Evolutionary conservation across 2,113 vertebrate species (phyloP).

Genomic region (Rallus limicola): DNA sequence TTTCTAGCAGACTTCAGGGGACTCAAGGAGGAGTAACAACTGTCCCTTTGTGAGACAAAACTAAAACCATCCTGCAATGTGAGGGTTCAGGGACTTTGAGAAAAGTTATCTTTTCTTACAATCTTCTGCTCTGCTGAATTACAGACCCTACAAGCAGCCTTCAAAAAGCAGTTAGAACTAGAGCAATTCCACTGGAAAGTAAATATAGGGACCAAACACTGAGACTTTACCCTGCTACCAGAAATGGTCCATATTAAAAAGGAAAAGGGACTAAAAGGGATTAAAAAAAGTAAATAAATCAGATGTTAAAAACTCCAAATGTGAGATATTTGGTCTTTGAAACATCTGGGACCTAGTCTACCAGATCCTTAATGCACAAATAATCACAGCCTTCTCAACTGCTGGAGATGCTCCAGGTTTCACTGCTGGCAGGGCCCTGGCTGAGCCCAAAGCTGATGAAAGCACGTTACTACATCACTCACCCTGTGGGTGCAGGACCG

Average conservation of each 20-base stretch:
- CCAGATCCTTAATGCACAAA: background rate
- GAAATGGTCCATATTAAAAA: background rate
- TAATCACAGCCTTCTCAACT: background rate
- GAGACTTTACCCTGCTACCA: background rate
- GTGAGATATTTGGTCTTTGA: background rate
- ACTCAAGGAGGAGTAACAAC: background rate
- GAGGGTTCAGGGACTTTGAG: background rate
- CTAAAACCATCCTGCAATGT: background rate
- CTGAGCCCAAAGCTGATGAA: fast-evolving
- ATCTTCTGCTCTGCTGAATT: background rate
- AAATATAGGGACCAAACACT: background rate
- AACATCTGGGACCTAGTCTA: background rate
- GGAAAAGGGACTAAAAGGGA: background rate
- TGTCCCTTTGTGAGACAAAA: background rate
- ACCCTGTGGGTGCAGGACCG: background rate
- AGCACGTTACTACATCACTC: background rate
- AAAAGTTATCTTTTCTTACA: background rate
- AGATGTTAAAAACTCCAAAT: background rate
- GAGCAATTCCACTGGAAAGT: background rate
- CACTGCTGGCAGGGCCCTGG: background rate
- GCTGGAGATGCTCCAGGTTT: background rate
- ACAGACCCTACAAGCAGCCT: background rate
- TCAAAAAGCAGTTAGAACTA: background rate
- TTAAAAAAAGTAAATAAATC: background rate
- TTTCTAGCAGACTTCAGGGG: background rate